Evolutionary conservation across 2,113 vertebrate genomes (phyloP), one percentile per base, ranked within the genome.

Genomic region (Colinus virginianus): DNA sequence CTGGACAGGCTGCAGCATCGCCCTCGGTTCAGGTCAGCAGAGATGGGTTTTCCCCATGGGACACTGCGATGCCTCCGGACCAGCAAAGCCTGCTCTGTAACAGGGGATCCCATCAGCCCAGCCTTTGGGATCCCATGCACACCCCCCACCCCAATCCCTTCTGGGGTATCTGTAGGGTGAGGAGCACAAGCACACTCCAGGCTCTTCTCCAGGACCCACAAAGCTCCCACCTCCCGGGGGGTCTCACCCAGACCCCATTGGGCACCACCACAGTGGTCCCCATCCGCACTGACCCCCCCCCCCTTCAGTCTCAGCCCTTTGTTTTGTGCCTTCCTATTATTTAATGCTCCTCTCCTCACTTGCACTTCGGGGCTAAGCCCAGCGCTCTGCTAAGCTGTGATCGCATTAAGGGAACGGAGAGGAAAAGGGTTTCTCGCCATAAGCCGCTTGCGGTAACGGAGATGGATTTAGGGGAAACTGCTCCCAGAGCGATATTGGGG

Each of bases 381-480:
- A 2, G 78, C 84, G 89, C 82, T 96, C 89, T 72, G 91, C 94
- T 92, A 92, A 95, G 91, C 95, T 0, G 13, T 71, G 91, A 96
- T 96, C 78, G 64, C 91, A 94, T 96, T 94, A 96, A 92, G 91
- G 82, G 93, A 85, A 62, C 91, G 51, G 91, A 83, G 89, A 96
- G 95, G 95, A 95, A 94, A 88, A 96, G 93, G 91, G 93, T 95
- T 96, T 92, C 89, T 96, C 87, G 56, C 59, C 64, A 82, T 96
- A 95, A 96, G 95, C 95, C 88, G 96, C 96, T 96, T 95, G 94
- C 2, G n/a, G 87, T 89, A 96, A 96, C 92, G 32, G 88, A 95
- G 95, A 84, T 91, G 96, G 96, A 92, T 93, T 96, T 95, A 92
- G 85, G 75, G 75, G 94, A 94, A 96, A 93, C 71, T 66, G 87